phyloP scores from a whole-genome alignment of 2,888 invertebrate species.

The Athalia cordata region DNA sequence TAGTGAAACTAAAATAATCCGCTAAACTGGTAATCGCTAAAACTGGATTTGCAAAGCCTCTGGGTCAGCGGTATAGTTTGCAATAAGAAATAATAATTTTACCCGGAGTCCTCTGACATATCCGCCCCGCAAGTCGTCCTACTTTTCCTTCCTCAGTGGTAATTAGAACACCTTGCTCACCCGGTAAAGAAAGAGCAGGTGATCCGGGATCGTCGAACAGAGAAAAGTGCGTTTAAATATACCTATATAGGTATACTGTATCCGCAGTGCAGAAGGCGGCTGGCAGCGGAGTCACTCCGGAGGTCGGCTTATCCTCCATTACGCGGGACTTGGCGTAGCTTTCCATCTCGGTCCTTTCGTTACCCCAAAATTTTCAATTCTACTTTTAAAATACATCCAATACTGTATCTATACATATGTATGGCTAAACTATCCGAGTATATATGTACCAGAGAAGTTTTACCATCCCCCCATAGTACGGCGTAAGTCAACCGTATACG shows the following conservation, averaged over 20 bases:
- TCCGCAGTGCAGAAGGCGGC: neutral
- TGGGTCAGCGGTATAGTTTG: neutral
- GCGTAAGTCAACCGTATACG: constrained; percentile 63
- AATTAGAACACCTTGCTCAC: constrained; percentile 43
- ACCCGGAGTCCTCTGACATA: neutral
- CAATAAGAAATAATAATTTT: neutral
- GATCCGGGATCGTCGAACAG: constrained; percentile 48
- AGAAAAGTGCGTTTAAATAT: constrained; percentile 65
- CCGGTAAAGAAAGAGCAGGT: constrained; percentile 28
- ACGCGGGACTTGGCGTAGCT: constrained; percentile 60
- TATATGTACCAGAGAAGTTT: too few relatives aligned
- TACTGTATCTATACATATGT: too few relatives aligned
- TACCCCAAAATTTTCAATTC: constrained; percentile 48
- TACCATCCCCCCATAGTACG: constrained; percentile 58
- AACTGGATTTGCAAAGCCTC: constrained; percentile 40
- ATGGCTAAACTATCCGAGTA: too few relatives aligned
- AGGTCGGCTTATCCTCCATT: constrained; percentile 70
- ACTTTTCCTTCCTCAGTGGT: constrained; percentile 12
- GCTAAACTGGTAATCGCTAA: constrained; percentile 42
- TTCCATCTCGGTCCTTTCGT: constrained; percentile 59
- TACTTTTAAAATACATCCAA: neutral
- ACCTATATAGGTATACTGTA: neutral
- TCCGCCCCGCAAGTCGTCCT: constrained; percentile 15
- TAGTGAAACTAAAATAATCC: constrained; percentile 16
- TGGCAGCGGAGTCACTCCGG: constrained; percentile 60